These are phyloP conservation scores for sheep (Ovis aries) DNA, from an alignment of 2,113 vertebrate genomes.

Conservation along the genomic window ARS-UI_Ramb_v3.0 NC_056055.1:169021001-169021500, in stretches of 20 bases:
- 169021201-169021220: not conserved
- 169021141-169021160: not conserved
- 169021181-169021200: not conserved
- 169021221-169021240: not conserved
- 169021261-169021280: not conserved
- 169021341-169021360: not conserved
- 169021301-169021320: not conserved
- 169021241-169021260: accelerated
- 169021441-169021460: not conserved
- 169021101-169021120: not conserved
- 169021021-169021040: not conserved
- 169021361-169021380: not conserved
- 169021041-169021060: not conserved
- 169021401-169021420: not conserved
- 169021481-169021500: not conserved
- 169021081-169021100: not conserved
- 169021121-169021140: not conserved
- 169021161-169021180: not conserved
- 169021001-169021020: not conserved
- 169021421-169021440: not conserved
- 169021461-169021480: not conserved
- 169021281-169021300: not conserved
- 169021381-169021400: not conserved
- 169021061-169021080: not conserved
- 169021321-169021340: not conserved